Evolutionary conservation across 2,113 vertebrate species (phyloP).

Genomic region (Aphelocoma coerulescens): DNA sequence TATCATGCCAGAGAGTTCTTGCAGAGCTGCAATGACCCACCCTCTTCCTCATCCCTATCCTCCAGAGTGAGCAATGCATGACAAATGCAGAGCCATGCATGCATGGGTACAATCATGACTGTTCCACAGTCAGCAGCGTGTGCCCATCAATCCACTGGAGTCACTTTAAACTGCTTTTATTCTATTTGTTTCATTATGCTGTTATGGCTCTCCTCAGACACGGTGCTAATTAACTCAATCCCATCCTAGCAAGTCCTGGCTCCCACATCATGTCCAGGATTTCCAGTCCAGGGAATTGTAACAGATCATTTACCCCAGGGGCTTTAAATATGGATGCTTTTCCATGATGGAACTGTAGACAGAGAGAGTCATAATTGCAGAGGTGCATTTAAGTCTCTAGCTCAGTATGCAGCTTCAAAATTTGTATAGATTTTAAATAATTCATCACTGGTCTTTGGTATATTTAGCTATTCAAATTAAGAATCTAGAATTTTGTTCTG

Average conservation of each 20-base stretch:
- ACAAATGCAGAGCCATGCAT: neutral
- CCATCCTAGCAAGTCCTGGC: neutral
- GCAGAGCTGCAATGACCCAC: neutral
- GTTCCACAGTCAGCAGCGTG: neutral
- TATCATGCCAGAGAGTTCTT: neutral
- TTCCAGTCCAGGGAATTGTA: slow-evolving; percentile 25
- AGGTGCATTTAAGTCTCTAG: neutral
- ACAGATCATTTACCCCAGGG: neutral
- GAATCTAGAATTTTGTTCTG: neutral
- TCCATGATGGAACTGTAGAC: neutral
- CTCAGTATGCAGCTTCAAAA: neutral
- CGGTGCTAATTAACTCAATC: slow-evolving; percentile 46
- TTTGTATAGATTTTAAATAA: slow-evolving; percentile 29
- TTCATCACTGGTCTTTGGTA: neutral
- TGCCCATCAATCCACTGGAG: neutral
- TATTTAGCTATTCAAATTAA: slow-evolving; percentile 17
- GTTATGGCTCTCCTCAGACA: neutral
- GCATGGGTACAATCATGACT: neutral
- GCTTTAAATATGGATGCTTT: neutral
- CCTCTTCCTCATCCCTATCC: neutral
- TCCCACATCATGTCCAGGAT: slow-evolving; percentile 10
- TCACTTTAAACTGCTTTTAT: slow-evolving; percentile 5
- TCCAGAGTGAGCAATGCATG: neutral
- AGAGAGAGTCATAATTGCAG: neutral
- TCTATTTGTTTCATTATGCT: slow-evolving; percentile 12